A percentile compares a stretch with the other conserved stretches of the same genome.
These are phyloP conservation scores for Lycopodina hypogea DNA, from an alignment of 37 sponge, comb jelly and placozoan species.

Conservation along the genomic window DNA sequence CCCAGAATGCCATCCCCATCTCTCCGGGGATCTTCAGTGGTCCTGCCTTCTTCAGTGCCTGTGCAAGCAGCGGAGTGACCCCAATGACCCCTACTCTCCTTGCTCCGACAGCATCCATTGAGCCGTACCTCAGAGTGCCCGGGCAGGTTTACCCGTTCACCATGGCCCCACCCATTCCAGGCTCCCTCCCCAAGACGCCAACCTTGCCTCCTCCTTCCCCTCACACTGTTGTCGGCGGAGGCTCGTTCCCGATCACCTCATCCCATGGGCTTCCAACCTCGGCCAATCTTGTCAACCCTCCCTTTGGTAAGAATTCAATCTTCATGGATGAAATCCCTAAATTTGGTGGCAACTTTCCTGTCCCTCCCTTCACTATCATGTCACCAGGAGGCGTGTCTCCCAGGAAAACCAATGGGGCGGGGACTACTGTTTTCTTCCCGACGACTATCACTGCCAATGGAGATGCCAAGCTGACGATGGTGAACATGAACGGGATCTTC, in stretches of 20 bases:
- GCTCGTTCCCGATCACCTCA: conserved; percentile 51
- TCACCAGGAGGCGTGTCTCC: conserved; percentile 54
- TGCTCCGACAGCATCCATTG: conserved; percentile 37
- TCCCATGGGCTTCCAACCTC: conserved; percentile 52
- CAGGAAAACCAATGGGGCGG: conserved; percentile 20
- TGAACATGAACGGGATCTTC: conserved; percentile 28
- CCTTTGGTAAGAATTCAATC: conserved; percentile 31
- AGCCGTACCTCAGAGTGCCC: conserved; percentile 32
- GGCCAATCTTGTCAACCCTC: conserved; percentile 47
- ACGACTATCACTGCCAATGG: conserved; percentile 63
- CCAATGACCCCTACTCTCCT: conserved; percentile 62
- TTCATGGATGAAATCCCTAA: conserved; percentile 59
- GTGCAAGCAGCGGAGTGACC: conserved; percentile 27
- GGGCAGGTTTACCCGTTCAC: conserved; percentile 62
- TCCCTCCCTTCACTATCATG: conserved; percentile 59
- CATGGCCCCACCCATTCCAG: conserved; percentile 58
- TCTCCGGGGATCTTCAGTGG: conserved; percentile 54
- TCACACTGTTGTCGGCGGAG: conserved; percentile 63
- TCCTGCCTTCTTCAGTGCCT: conserved; percentile 44
- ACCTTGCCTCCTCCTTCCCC: conserved; percentile 91
- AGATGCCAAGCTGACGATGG: conserved; percentile 54
- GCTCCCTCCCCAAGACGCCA: conserved; percentile 75
- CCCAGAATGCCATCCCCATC: conserved; percentile 48
- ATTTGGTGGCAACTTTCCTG: conserved; percentile 12
- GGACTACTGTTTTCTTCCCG: conserved; percentile 59